Conservation (phyloP, 2,113 vertebrate genomes). For the Damaliscus lunatus region DNA sequence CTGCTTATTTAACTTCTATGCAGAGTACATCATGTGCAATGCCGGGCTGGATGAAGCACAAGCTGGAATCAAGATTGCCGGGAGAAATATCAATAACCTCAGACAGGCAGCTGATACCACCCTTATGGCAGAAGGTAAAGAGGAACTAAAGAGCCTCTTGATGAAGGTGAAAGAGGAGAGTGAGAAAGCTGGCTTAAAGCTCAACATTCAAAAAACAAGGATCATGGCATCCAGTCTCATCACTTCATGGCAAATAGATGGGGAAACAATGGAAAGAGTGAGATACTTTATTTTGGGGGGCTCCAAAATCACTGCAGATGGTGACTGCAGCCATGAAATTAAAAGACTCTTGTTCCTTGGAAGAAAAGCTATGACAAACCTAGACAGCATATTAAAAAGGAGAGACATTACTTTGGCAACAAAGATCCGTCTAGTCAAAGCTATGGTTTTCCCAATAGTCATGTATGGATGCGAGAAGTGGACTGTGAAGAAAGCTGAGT, state of each 20-base stretch:
- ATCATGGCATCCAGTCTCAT: not conserved
- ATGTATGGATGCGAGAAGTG: not conserved
- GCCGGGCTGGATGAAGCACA: not conserved
- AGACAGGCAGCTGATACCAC: not conserved
- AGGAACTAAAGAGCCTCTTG: not conserved
- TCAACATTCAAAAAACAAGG: not conserved
- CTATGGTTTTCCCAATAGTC: not conserved
- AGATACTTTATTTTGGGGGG: not conserved
- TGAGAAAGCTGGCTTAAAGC: not conserved
- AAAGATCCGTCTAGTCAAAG: not conserved
- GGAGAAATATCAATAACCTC: not conserved
- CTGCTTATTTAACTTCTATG: not conserved
- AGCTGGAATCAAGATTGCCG: not conserved
- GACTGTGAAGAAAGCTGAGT: not conserved
- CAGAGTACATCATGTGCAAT: not conserved
- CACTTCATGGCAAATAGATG: not conserved
- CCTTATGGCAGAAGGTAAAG: not conserved
- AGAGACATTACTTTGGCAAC: not conserved
- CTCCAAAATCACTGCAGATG: not conserved
- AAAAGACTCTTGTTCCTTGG: not conserved
- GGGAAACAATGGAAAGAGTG: not conserved
- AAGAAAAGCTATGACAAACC: not conserved
- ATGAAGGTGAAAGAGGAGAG: not conserved
- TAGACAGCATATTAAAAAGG: not conserved
- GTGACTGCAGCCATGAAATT: not conserved